phyloP scores from a whole-genome alignment of 2,113 vertebrate species.

The Gulo gulo region DNA sequence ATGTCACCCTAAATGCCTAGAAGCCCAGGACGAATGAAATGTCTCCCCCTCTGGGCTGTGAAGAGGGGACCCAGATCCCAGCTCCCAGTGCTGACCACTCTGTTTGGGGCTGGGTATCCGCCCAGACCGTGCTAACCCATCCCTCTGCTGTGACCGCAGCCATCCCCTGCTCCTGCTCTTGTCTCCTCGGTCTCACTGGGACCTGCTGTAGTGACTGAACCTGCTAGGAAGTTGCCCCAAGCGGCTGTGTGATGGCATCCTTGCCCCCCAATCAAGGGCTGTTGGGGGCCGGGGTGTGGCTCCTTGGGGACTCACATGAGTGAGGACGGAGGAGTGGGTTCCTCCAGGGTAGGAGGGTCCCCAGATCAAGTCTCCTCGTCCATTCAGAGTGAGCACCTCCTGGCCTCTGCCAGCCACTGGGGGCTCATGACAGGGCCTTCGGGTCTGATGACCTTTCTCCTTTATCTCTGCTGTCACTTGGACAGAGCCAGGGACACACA shows the following conservation, averaged over 20 bases:
- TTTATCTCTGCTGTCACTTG: not conserved
- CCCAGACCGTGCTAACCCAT: not conserved
- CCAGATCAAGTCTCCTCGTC: not conserved
- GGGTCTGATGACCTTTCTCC: rapidly evolving
- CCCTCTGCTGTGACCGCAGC: slow-evolving; percentile 37
- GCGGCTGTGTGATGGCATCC: not conserved
- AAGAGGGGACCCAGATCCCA: not conserved
- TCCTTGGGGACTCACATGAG: not conserved
- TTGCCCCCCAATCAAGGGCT: not conserved
- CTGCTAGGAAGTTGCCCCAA: not conserved
- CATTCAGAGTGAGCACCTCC: not conserved
- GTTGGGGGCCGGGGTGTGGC: rapidly evolving
- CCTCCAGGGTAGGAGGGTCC: not conserved
- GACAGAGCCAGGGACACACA: not conserved
- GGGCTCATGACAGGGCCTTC: not conserved
- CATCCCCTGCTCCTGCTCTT: not conserved
- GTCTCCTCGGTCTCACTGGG: not conserved
- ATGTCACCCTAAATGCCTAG: not conserved
- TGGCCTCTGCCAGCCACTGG: not conserved
- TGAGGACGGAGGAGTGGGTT: not conserved
- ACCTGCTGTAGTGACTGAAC: not conserved
- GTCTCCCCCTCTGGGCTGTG: too few species aligned
- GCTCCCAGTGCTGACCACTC: not conserved
- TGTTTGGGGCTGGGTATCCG: slow-evolving; percentile 39
- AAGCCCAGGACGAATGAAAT: not conserved